These are phyloP conservation scores for Bruchidius siliquastri DNA, from an alignment of 2,888 invertebrate species.

Conservation along the genomic window DNA sequence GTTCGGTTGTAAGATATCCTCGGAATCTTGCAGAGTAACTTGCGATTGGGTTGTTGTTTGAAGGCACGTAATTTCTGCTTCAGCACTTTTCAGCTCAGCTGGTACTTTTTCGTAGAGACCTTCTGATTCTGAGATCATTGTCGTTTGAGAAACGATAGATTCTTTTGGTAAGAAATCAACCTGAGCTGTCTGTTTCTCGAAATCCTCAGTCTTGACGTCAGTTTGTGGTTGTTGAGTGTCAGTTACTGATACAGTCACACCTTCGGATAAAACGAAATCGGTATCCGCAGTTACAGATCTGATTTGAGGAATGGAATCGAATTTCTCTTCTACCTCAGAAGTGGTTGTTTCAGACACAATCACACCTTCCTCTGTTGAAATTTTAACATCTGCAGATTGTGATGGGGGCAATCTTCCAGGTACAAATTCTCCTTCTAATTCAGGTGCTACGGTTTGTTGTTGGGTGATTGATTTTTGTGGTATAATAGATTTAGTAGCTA, in stretches of 20 bases:
- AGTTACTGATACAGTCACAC: slow-evolving; percentile 57
- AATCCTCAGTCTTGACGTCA: slow-evolving; percentile 47
- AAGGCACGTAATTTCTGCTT: slow-evolving; percentile 51
- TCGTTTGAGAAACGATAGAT: slow-evolving; percentile 56
- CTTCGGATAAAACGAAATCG: slow-evolving; percentile 51
- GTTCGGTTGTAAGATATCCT: slow-evolving; percentile 53
- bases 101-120: slow-evolving; percentile 47
- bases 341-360: slow-evolving; percentile 53
- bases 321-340: slow-evolving; percentile 63
- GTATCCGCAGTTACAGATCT: slow-evolving; percentile 50
- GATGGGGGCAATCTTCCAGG: slow-evolving; percentile 56
- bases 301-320: slow-evolving; percentile 46
- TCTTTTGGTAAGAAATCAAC: slow-evolving; percentile 59
- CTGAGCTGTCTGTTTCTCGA: slow-evolving; percentile 54
- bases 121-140: slow-evolving; percentile 59
- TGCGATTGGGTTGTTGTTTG: slow-evolving; percentile 57
- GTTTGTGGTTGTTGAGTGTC: slow-evolving; percentile 64
- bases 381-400: slow-evolving; percentile 57
- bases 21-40: slow-evolving; percentile 63
- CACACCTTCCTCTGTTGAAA: slow-evolving; percentile 59
- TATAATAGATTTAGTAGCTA: slow-evolving; percentile 61
- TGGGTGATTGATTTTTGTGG: slow-evolving; percentile 63
- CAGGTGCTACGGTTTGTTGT: slow-evolving; percentile 62
- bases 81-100: slow-evolving; percentile 47
- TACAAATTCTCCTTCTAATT: slow-evolving; percentile 61